A percentile compares a stretch with the other conserved stretches of the same genome.
These are phyloP conservation scores for Bovichtus diacanthus DNA, from an alignment of 2,797 vertebrate genomes.

Conservation along the genomic window DNA sequence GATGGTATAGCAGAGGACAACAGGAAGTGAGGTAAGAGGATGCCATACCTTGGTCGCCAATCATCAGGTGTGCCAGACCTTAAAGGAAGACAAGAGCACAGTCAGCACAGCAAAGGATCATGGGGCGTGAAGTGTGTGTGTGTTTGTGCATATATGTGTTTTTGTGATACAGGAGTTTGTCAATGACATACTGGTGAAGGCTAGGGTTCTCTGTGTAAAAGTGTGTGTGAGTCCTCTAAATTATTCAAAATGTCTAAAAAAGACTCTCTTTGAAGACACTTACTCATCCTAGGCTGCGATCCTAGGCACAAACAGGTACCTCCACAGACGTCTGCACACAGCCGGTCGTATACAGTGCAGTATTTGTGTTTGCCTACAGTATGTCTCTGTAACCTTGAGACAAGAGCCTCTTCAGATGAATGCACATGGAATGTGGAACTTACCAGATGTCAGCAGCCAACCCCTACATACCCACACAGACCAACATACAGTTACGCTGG, in stretches of 20 bases:
- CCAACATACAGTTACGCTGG: slow-evolving; percentile 48
- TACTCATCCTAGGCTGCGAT: slow-evolving; percentile 69
- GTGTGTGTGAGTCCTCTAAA: slow-evolving; percentile 40
- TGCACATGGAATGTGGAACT: slow-evolving; percentile 71
- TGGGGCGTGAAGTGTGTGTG: slow-evolving; percentile 81
- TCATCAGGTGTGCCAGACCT: slow-evolving; percentile 99
- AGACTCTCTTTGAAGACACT: slow-evolving; percentile 50
- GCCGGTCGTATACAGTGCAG: slow-evolving; percentile 25
- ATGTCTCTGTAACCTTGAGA: slow-evolving; percentile 56
- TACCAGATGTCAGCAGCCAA: slow-evolving; percentile 77
- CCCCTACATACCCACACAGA: slow-evolving; percentile 64
- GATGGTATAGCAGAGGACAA: slow-evolving; percentile 91
- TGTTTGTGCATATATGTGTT: slow-evolving; percentile 27
- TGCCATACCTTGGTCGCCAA: slow-evolving; percentile 99
- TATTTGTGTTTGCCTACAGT: slow-evolving; percentile 30
- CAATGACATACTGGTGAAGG: slow-evolving; percentile 50
- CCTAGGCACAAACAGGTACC: slow-evolving; percentile 67
- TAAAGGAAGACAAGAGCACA: slow-evolving; percentile 99
- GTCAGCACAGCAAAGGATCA: slow-evolving; percentile 98
- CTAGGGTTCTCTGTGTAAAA: slow-evolving; percentile 37
- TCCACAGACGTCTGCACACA: slow-evolving; percentile 58
- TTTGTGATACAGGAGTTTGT: slow-evolving; percentile 52
- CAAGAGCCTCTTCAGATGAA: slow-evolving; percentile 58
- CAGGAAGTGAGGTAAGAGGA: slow-evolving; percentile 88
- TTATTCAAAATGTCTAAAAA: slow-evolving; percentile 47